phyloP scores from a whole-genome alignment of 1,140 invertebrate genomes.

The Atopsyche davidsoni region DNA sequence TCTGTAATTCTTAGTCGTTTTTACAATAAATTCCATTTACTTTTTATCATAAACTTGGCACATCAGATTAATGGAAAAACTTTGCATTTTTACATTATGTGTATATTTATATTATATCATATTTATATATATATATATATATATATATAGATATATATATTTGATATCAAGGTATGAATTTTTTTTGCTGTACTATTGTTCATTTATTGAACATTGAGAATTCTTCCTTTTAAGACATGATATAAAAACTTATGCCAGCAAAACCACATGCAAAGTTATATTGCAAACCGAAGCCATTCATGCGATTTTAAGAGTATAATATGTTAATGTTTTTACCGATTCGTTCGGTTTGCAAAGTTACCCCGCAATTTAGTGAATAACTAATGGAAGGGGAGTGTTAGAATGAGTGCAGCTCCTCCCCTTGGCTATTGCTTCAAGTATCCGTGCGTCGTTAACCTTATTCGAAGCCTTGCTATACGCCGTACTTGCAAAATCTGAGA shows the following conservation, averaged over 20 bases:
- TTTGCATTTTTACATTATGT: no score
- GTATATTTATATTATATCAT: no score
- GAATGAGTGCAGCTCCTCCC: constrained; percentile 7
- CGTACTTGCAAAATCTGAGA: no score
- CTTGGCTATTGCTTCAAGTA: constrained; percentile 9
- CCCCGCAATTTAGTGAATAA: background rate
- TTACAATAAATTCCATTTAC: constrained; percentile 19
- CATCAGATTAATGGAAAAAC: no score
- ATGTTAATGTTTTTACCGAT: background rate
- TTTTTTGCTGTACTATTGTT: no score
- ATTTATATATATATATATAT: no score
- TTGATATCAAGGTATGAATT: no score
- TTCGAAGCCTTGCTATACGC: no score
- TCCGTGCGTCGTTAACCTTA: constrained; percentile 5
- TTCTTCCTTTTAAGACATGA: no score
- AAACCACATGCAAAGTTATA: background rate
- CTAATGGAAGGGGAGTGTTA: constrained; percentile 9
- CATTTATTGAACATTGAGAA: no score
- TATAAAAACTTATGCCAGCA: background rate
- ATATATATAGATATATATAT: no score
- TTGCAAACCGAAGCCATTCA: constrained; percentile 4
- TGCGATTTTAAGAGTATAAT: no score
- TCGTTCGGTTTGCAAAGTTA: background rate
- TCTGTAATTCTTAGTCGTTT: constrained; percentile 24
- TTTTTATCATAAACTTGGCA: constrained; percentile 6